A percentile compares a stretch with the other conserved stretches of the same genome.
Evolutionary conservation across 2,113 vertebrate species (phyloP).

Genomic region (Gorsachius goisagi): DNA sequence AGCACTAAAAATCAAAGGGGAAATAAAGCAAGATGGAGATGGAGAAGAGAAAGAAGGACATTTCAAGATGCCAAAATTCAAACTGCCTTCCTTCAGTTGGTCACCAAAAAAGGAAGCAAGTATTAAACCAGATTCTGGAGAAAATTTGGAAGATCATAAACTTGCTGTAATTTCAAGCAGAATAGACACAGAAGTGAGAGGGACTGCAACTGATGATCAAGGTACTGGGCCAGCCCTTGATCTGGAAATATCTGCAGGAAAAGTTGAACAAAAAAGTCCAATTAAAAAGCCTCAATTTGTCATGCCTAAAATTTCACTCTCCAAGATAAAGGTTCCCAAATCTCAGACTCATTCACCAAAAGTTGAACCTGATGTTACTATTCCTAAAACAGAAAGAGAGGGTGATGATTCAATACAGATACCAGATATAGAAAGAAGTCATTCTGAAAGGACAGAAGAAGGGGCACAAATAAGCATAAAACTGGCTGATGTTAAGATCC

Average conservation of each 20-base stretch:
- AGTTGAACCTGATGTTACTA: background rate
- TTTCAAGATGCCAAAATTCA: conserved; percentile 65
- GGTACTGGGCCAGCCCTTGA: background rate
- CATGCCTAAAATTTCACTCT: conserved; percentile 44
- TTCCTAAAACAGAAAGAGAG: background rate
- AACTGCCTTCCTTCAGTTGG: conserved; percentile 62
- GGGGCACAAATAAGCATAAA: conserved; percentile 40
- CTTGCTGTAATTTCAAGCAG: background rate
- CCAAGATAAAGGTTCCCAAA: conserved; percentile 40
- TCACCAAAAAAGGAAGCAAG: conserved; percentile 63
- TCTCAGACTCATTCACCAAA: background rate
- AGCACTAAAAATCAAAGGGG: background rate
- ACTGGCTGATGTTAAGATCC: background rate
- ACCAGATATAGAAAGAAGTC: conserved; percentile 20
- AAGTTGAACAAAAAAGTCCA: background rate
- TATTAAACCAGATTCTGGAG: background rate
- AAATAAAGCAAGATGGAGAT: background rate
- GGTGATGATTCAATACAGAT: background rate
- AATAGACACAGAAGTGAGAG: background rate
- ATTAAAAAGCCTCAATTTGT: conserved; percentile 17
- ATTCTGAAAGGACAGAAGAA: background rate
- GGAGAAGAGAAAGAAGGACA: conserved; percentile 44
- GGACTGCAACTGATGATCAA: background rate
- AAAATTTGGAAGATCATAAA: background rate
- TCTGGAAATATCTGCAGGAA: background rate